Percentiles rank a stretch among this genome's conserved stretches.
These are phyloP conservation scores for Cryptotis parvus DNA, from an alignment of 2,113 vertebrate genomes.

Conservation along the genomic window DNA sequence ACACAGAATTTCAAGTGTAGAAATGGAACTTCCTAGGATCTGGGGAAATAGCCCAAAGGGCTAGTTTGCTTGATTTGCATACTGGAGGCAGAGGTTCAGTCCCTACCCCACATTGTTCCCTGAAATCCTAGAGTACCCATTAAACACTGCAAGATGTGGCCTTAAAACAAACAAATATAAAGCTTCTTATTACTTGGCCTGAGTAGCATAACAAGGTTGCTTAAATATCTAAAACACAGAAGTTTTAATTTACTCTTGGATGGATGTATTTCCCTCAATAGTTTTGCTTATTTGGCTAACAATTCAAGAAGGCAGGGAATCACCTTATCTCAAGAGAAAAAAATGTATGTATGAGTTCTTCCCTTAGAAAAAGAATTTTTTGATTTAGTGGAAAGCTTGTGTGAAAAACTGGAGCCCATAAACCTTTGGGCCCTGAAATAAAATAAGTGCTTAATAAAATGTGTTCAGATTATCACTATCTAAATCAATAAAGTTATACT, in stretches of 20 bases:
- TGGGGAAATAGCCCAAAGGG: not conserved
- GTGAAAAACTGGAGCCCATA: no score
- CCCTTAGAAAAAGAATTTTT: not conserved
- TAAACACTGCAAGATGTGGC: no score
- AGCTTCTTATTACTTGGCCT: not conserved
- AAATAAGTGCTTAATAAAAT: conserved; percentile 25
- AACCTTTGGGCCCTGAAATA: no score
- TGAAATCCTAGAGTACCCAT: no score
- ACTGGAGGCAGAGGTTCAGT: no score
- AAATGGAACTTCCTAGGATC: not conserved
- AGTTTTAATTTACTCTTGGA: not conserved
- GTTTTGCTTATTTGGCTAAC: not conserved
- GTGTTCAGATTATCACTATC: not conserved
- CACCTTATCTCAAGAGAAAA: not conserved
- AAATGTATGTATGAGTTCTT: not conserved
- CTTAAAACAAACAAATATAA: not conserved
- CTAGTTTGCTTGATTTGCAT: no score
- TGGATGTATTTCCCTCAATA: not conserved
- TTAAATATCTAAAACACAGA: not conserved
- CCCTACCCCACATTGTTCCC: no score
- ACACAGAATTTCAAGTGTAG: not conserved
- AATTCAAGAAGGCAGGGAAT: not conserved
- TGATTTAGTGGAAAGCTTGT: not conserved
- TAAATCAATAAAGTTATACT: not conserved
- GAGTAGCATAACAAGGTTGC: not conserved